phyloP scores from a whole-genome alignment of 64 coral and sea anemone genomes.

The Catalaphyllia jardinei region DNA sequence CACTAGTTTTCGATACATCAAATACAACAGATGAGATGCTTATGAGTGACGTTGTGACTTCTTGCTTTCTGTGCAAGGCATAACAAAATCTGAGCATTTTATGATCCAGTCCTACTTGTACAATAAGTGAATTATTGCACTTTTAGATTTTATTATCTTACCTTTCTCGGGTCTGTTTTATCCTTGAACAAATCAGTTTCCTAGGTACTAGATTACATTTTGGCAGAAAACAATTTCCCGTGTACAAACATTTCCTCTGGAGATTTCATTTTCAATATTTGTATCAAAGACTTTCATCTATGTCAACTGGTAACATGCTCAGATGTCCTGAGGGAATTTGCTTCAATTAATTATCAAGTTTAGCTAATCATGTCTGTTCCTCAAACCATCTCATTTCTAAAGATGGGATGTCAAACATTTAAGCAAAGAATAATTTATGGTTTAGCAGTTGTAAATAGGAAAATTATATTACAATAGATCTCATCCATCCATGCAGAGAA shows the following conservation, averaged over 20 bases:
- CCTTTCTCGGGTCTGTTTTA: no score
- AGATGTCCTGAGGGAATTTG: background rate
- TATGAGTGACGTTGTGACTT: background rate
- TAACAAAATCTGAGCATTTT: background rate
- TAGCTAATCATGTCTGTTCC: background rate
- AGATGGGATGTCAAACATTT: conserved; percentile 21
- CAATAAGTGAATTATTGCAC: no score
- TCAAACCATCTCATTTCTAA: conserved; percentile 1
- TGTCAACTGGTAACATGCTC: background rate
- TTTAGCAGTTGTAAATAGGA: conserved; percentile 18
- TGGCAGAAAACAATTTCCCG: background rate
- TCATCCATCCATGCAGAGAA: background rate
- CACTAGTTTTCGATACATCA: background rate
- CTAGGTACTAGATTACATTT: background rate
- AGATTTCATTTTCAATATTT: background rate
- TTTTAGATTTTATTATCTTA: no score
- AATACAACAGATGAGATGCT: background rate
- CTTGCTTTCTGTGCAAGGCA: background rate
- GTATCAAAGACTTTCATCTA: background rate
- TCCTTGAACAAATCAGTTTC: no score
- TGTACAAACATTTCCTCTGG: background rate
- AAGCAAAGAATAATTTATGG: conserved; percentile 8
- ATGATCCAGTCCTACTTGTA: background rate
- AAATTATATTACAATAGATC: background rate
- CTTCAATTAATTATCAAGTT: background rate